phyloP scores from a whole-genome alignment of 2,113 vertebrate species.

The Ciconia stormi region DNA sequence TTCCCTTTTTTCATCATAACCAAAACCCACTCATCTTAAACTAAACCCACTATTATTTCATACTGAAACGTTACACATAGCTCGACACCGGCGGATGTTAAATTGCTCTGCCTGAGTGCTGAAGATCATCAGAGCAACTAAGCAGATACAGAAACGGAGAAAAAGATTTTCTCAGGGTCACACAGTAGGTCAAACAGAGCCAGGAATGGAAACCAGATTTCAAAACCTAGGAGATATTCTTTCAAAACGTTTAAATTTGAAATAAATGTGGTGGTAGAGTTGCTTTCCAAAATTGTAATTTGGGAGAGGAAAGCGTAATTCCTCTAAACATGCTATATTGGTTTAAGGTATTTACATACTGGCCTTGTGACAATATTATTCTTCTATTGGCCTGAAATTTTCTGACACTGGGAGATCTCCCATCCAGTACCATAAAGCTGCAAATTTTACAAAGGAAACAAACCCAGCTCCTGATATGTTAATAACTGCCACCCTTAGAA shows the following conservation, averaged over 20 bases:
- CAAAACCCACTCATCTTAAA: background rate
- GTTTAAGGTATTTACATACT: slow-evolving; percentile 53
- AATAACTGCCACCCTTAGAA: background rate
- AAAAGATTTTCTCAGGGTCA: slow-evolving; percentile 20
- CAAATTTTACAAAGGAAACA: background rate
- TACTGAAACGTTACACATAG: background rate
- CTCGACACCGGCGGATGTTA: background rate
- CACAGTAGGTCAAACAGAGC: background rate
- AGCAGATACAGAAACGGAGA: background rate
- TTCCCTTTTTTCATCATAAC: background rate
- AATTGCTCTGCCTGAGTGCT: background rate
- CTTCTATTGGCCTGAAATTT: background rate
- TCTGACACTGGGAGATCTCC: background rate
- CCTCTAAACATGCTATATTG: slow-evolving; percentile 23
- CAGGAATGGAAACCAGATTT: slow-evolving; percentile 60
- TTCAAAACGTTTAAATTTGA: slow-evolving; percentile 43
- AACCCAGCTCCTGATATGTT: background rate
- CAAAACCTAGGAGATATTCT: background rate
- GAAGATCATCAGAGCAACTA: background rate
- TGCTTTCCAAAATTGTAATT: slow-evolving; percentile 44
- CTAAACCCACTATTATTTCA: background rate
- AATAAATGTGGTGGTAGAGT: slow-evolving; percentile 10
- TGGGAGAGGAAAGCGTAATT: slow-evolving; percentile 38
- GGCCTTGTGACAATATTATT: slow-evolving; percentile 38
- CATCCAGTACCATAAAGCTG: background rate